Evolutionary conservation across 2,113 vertebrate genomes (phyloP), one percentile per base, ranked within the genome.

Genomic region (Thryonomys swinderianus): DNA sequence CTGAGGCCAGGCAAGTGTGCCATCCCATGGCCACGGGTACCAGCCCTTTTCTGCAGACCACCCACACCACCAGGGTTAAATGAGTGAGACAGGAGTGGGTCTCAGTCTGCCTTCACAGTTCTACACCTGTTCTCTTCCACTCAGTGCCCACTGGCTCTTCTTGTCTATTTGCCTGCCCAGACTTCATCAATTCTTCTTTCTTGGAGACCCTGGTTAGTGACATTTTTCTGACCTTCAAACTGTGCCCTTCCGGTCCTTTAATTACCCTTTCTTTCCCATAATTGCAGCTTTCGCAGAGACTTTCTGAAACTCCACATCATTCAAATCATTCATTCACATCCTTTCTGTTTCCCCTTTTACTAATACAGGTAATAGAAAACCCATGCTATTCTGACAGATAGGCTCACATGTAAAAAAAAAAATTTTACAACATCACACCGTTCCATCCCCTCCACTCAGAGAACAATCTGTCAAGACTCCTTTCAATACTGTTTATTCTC

Each of bases 401-500:
- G 32, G 17, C 92, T 93, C 86, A 48, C n/a, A n/a, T n/a, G n/a
- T n/a, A n/a, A n/a, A n/a, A n/a, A n/a, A n/a, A n/a, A n/a, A n/a
- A n/a, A n/a, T n/a, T n/a, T n/a, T n/a, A 59, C 1, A 81, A 45
- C 45, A 18, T 40, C 27, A n/a, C 34, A 78, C 4, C 30, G 85
- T 88, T 30, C 18, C 5, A 48, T 40, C 62, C 37, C 62, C 53
- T 86, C 59, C 62, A 34, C 37, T 93, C 74, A 67, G 2, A 85
- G n/a, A 81, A 78, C 9, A 53, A 51, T 53, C 61, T 85, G 23
- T 74, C 51, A n/a, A 45, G 14, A n/a, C 21, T 3, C 13, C 53
- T 92, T 30, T 34, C 55, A 62, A 42, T 23, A 21, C 69, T 66
- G 11, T 89, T 85, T 73, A 91, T 93, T 96, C 55, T 48, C 61